A percentile compares a stretch with the other conserved stretches of the same genome.
These are phyloP conservation scores for Drosophila neotestacea DNA, from an alignment of 2,888 invertebrate genomes.

Conservation along the genomic window DNA sequence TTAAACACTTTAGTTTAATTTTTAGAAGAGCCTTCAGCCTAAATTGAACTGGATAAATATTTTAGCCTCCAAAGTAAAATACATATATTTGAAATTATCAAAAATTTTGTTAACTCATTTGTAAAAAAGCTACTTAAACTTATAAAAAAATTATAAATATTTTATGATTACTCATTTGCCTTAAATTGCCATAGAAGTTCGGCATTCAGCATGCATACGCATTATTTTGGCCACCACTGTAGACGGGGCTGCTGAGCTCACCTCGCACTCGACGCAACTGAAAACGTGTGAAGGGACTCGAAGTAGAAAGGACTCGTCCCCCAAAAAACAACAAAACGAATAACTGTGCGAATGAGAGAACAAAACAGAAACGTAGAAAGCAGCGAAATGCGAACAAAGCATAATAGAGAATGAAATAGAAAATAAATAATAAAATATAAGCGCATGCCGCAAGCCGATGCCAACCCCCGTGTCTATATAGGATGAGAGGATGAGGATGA, in stretches of 20 bases:
- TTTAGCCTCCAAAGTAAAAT: too few species aligned
- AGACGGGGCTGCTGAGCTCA: constrained; percentile 12
- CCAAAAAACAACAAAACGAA: constrained; percentile 16
- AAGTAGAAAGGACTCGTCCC: constrained; percentile 20
- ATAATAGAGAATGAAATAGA: constrained; percentile 76
- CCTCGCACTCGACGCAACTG: constrained; percentile 16
- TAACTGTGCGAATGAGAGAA: constrained; percentile 58
- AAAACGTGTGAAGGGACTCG: constrained; percentile 26
- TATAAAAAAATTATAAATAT: background rate
- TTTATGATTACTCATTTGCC: background rate
- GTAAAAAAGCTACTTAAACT: background rate
- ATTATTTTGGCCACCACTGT: constrained; percentile 40
- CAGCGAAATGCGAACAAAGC: constrained; percentile 54
- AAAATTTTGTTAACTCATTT: background rate
- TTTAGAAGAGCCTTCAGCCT: too few species aligned
- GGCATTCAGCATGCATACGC: background rate
- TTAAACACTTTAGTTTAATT: too few species aligned
- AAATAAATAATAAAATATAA: constrained; percentile 78
- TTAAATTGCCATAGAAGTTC: background rate
- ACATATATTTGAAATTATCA: too few species aligned
- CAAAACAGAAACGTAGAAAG: constrained; percentile 61
- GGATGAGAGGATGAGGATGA: constrained; percentile 31
- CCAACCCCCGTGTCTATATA: constrained; percentile 56
- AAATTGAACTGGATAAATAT: too few species aligned
- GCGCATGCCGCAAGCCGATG: constrained; percentile 48